These are phyloP conservation scores for Halyomorpha halys DNA, from an alignment of 1,140 invertebrate species.

Conservation along the genomic window DNA sequence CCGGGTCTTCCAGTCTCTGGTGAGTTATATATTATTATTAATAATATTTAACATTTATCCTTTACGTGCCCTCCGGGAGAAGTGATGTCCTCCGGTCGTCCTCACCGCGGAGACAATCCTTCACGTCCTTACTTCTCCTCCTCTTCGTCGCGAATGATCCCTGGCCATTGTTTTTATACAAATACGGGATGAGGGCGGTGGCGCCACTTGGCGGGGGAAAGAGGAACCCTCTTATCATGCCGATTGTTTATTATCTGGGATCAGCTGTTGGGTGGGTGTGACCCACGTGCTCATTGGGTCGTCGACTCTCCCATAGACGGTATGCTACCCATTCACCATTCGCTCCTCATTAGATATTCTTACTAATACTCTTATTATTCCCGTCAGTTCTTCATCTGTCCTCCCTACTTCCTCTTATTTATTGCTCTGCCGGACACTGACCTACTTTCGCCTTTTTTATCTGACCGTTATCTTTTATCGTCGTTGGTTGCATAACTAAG, in stretches of 20 bases:
- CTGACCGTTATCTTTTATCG: background rate
- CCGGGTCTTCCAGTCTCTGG: background rate
- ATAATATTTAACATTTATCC: no score
- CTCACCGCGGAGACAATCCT: no score
- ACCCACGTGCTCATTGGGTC: background rate
- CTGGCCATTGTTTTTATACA: no score
- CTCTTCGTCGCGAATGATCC: no score
- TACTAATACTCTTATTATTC: constrained; percentile 1
- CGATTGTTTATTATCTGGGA: constrained; percentile 15
- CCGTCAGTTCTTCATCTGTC: background rate
- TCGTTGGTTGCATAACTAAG: no score
- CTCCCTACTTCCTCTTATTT: background rate
- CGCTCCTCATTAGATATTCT: constrained; percentile 5
- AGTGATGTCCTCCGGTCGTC: no score
- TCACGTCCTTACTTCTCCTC: no score
- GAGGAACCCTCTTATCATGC: no score
- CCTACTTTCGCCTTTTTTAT: background rate
- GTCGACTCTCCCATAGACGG: background rate
- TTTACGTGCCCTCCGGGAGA: background rate
- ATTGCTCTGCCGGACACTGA: background rate
- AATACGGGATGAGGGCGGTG: no score
- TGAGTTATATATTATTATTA: no score
- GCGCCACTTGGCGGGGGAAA: no score
- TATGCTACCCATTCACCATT: constrained; percentile 3
- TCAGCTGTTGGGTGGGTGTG: constrained; percentile 16